These are phyloP conservation scores for Nothobranchius furzeri DNA, from an alignment of 2,113 vertebrate genomes.

Conservation along the genomic window DNA sequence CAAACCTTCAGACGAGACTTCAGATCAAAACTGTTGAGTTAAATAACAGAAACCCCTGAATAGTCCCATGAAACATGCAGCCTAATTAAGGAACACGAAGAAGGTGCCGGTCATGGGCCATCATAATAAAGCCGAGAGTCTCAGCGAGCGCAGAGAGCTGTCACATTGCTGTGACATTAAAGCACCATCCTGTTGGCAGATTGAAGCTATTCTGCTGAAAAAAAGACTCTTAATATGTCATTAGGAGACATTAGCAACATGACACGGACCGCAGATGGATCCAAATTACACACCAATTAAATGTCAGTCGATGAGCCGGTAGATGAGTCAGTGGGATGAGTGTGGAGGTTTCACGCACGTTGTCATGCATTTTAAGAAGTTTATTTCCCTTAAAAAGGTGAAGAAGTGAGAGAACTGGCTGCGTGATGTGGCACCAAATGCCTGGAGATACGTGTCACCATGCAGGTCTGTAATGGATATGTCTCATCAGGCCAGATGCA, in stretches of 20 bases:
- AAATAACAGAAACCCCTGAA: neutral
- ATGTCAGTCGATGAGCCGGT: constrained; percentile 35
- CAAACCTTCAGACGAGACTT: neutral
- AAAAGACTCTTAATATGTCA: constrained; percentile 46
- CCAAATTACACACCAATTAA: constrained; percentile 60
- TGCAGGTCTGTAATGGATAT: constrained; percentile 43
- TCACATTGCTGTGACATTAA: constrained; percentile 17
- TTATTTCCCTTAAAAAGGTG: constrained; percentile 40
- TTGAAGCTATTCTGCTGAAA: constrained; percentile 25
- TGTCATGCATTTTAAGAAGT: constrained; percentile 45
- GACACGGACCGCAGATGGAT: constrained; percentile 64
- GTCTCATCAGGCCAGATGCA: constrained; percentile 4
- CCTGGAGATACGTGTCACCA: constrained; percentile 44
- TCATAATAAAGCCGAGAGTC: constrained; percentile 25
- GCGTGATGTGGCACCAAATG: constrained; percentile 30
- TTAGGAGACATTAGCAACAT: constrained; percentile 65
- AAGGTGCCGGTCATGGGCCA: neutral
- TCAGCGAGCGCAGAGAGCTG: constrained; percentile 35
- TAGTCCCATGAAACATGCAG: constrained; percentile 3
- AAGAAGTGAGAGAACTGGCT: constrained; percentile 19
- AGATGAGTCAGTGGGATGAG: constrained; percentile 20
- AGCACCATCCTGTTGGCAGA: constrained; percentile 26
- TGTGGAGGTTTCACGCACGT: neutral
- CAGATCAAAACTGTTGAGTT: neutral
- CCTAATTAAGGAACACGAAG: neutral